A percentile compares a stretch with the other conserved stretches of the same genome.
Conservation (phyloP, 1,140 invertebrate genomes). For the Drosophila oshimai region DNA sequence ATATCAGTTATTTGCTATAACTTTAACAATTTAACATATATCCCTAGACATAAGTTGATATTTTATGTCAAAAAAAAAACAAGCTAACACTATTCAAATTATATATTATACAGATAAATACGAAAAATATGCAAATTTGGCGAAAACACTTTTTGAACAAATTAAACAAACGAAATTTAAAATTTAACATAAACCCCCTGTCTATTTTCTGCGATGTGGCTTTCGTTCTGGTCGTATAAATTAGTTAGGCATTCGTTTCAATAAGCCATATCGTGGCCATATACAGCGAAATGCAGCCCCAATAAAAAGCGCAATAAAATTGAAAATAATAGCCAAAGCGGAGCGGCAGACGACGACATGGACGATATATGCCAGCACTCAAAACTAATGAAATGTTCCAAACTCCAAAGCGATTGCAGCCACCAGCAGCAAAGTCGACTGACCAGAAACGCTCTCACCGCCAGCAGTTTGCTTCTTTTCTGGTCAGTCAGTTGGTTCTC, state of each 20-base stretch:
- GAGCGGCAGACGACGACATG: constrained; percentile 44
- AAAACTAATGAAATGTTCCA: constrained; percentile 81
- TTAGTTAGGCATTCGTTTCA: constrained; percentile 71
- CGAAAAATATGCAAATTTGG: constrained; percentile 64
- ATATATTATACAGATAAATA: constrained; percentile 37
- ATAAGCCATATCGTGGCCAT: constrained; percentile 62
- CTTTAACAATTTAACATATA: constrained; percentile 30
- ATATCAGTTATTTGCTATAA: constrained; percentile 55
- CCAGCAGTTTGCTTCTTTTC: background rate
- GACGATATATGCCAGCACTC: constrained; percentile 78
- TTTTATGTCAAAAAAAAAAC: constrained; percentile 58
- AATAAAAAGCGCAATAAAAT: constrained; percentile 80
- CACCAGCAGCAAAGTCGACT: constrained; percentile 50
- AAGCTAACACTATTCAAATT: constrained; percentile 36
- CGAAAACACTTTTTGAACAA: constrained; percentile 72
- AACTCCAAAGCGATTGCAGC: constrained; percentile 75
- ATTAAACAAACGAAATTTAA: constrained; percentile 64
- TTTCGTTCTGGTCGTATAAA: constrained; percentile 63
- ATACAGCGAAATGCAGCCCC: constrained; percentile 70
- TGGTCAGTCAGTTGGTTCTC: background rate
- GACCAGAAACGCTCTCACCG: constrained; percentile 29
- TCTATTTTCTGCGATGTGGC: constrained; percentile 5
- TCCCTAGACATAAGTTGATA: constrained; percentile 64
- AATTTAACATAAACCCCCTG: constrained; percentile 28
- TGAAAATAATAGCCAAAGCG: constrained; percentile 75